Conservation (phyloP, 2,888 invertebrate genomes). For the Bimastos eiseni region DNA sequence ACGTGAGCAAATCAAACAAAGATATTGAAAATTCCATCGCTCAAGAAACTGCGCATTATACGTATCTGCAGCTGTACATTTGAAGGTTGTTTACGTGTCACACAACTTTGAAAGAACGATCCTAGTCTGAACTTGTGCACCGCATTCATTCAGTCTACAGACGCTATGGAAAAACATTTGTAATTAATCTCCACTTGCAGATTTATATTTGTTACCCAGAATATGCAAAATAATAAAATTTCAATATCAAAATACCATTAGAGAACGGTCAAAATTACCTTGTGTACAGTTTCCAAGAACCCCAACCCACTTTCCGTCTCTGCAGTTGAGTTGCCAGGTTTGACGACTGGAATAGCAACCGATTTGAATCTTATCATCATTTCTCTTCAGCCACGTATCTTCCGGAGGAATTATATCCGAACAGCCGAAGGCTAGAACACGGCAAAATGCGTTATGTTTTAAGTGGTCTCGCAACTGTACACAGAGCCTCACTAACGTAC, state of each 20-base stretch:
- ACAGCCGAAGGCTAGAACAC: conserved; percentile 31
- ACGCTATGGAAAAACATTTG: too few relatives aligned
- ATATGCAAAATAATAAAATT: background rate
- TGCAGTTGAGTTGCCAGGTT: conserved; percentile 31
- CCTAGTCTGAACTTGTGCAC: too few relatives aligned
- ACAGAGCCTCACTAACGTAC: background rate
- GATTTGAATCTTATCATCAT: conserved; percentile 10
- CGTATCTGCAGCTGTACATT: too few relatives aligned
- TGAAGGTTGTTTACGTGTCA: too few relatives aligned
- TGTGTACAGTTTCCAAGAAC: conserved; percentile 34
- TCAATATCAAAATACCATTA: background rate
- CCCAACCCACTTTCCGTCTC: conserved; percentile 27
- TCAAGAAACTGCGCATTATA: background rate
- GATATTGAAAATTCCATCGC: background rate
- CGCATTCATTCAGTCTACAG: too few relatives aligned
- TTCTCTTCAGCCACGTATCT: conserved; percentile 33
- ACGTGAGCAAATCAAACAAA: background rate
- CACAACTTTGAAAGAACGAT: too few relatives aligned
- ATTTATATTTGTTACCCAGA: background rate
- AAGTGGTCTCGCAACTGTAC: background rate
- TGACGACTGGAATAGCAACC: conserved; percentile 31
- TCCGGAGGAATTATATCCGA: conserved; percentile 28
- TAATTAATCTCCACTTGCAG: too few relatives aligned
- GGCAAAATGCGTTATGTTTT: background rate
- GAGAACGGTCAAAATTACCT: background rate